Base-by-base conservation (phyloP, 2,113 vertebrate genomes). In the Cyphomyrus plagiostoma region DNA sequence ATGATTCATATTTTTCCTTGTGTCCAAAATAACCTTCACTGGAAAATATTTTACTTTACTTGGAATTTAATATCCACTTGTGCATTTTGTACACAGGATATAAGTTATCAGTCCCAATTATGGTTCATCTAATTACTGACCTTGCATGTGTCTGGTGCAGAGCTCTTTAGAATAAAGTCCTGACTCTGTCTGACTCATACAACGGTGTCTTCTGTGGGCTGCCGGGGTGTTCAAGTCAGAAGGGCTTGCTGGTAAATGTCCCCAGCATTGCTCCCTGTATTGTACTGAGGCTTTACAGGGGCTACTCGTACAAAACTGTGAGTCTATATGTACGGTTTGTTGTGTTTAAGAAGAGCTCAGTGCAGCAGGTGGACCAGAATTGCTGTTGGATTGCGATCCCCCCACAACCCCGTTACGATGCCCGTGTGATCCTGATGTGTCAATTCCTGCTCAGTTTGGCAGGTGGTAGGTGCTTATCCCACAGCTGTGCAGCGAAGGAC, bases 131-230 rank as follows among this genome's bases (percentile, higher is more conserved):
- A 89, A 85, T 46, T 86, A 58, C 86, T 90, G 88, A 21, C 53
- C 58, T 88, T 91, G 92, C 91, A 91, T 89, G 86, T 91, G 42
- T 89, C 52, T 52, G 88, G 39, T 70, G 23, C 52, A 49, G 74
- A 52, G 89, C 88, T 88, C 58, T 87, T n/a, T 91, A 26, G 62
- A 50, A 45, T 92, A 90, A 89, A 80, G 35, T 84, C 52, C 88
- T 89, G 89, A 46, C 90, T 90, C 90, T 89, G 89, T 92, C 93
- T 93, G 91, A 93, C 90, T 92, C 86, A 90, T 49, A 30, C 86
- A 91, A 90, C 62, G 80, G n/a, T 90, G 87, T 52, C 42, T 49
- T 52, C 83, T n/a, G 3, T 82, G 89, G 91, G 70, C 91, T 58
- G 56, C 30, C 89, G 87, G 74, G 48, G 52, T 86, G 89, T 89